Base-by-base conservation (phyloP, 2,797 vertebrate genomes). In the Salarias fasciatus region DNA sequence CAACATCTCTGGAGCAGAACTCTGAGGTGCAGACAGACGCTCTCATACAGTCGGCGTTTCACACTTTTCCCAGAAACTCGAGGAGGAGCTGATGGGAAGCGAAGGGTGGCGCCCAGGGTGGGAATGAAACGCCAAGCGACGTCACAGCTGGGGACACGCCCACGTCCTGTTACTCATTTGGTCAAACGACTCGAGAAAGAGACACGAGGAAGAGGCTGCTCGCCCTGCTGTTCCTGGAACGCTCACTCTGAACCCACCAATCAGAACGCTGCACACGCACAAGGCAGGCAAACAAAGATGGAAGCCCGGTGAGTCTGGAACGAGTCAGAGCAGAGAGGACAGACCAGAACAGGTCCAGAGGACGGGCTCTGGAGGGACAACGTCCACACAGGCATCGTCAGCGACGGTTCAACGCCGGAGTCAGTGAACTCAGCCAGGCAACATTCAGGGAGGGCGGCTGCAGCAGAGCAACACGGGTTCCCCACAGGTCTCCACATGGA, bases 311-410 rank as follows among this genome's bases (percentile, higher is more conserved):
- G 28, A 43, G 54, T 36, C 52, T 4, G 24, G 10, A 43, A 13
- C 77, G 75, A 84, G 36, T 80, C 41, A 63, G 35, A 2, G 31
- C 15, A 42, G 40, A 72, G 47, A 75, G 44, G 58, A 65, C 28
- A 71, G n/a, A n/a, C n/a, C n/a, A n/a, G n/a, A n/a, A n/a, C n/a
- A n/a, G n/a, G n/a, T n/a, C n/a, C n/a, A n/a, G n/a, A n/a, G n/a
- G n/a, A n/a, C n/a, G n/a, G n/a, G n/a, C n/a, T n/a, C n/a, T n/a
- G 5, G 10, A 31, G 30, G 30, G 8, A 31, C 8, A 31, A 31
- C 30, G 30, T 31, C 30, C 8, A 31, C 31, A 4, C 30, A 8
- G 31, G 30, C 8, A 31, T 31, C 30, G 31, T 30, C 30, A 8
- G 30, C 4, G 30, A 4, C 31, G 30, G n/a, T n/a, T 31, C 30